Conservation (phyloP, 2,888 invertebrate species). For the Lasioglossum oenotherae region DNA sequence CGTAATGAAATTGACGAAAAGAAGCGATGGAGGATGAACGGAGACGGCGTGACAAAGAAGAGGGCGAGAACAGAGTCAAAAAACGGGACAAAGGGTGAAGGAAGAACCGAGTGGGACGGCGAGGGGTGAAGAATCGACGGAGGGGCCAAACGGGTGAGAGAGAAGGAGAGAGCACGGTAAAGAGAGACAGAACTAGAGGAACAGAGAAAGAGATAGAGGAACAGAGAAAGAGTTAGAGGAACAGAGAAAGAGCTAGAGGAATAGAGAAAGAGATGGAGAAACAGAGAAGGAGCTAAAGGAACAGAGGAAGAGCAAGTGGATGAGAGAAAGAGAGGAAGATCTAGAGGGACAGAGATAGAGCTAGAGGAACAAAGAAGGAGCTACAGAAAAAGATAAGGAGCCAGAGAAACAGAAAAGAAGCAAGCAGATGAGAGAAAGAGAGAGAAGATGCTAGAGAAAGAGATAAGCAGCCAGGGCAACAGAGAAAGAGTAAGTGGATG, state of each 20-base stretch:
- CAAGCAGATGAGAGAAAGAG: neutral
- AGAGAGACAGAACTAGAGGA: neutral
- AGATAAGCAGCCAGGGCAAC: neutral
- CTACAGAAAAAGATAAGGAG: too few species aligned
- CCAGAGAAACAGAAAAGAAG: too few species aligned
- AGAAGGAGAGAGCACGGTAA: neutral
- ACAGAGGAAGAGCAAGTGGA: too few species aligned
- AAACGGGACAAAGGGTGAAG: neutral
- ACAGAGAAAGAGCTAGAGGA: too few species aligned
- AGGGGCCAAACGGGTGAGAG: neutral
- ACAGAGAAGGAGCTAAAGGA: too few species aligned
- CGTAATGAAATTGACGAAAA: neutral
- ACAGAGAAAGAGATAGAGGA: too few species aligned
- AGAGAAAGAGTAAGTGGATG: too few species aligned
- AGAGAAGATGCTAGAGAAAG: neutral
- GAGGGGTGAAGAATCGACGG: slow-evolving; percentile 12
- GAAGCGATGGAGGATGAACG: neutral
- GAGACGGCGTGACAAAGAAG: neutral
- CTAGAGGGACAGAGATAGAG: too few species aligned
- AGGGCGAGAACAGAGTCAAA: slow-evolving; percentile 18
- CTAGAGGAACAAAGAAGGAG: too few species aligned
- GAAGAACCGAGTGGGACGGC: slow-evolving; percentile 17
- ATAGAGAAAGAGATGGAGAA: too few species aligned
- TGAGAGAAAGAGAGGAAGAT: too few species aligned
- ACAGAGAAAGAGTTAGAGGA: too few species aligned